Evolutionary conservation across 2,888 invertebrate genomes (phyloP).

Genomic region (Calameuta pallipes): DNA sequence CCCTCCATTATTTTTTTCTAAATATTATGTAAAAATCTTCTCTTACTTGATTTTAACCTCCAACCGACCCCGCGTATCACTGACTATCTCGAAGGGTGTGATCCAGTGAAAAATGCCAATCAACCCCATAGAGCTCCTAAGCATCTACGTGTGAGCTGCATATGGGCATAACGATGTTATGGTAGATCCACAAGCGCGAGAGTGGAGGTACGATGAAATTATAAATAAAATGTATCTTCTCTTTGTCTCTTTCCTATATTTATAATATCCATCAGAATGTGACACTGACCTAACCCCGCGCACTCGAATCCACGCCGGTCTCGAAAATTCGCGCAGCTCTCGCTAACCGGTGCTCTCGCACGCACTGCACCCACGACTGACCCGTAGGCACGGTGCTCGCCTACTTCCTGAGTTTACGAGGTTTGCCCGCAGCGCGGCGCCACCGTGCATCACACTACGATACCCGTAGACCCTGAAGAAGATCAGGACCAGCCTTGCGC

Average conservation of each 20-base stretch:
- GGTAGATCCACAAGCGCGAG: not conserved
- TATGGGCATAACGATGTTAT: too few species aligned
- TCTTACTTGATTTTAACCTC: not conserved
- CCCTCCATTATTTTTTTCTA: not conserved
- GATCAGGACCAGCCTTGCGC: constrained; percentile 37
- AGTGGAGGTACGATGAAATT: not conserved
- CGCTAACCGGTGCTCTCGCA: constrained; percentile 57
- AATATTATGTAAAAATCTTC: not conserved
- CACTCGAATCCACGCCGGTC: constrained; percentile 47
- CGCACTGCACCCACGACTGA: constrained; percentile 63
- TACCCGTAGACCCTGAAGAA: constrained; percentile 12
- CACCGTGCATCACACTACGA: constrained; percentile 27
- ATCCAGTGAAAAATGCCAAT: not conserved
- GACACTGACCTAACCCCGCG: constrained; percentile 54
- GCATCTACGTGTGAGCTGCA: not conserved
- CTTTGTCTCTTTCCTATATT: not conserved
- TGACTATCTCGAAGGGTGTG: not conserved
- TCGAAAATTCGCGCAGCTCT: constrained; percentile 40
- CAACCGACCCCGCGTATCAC: not conserved
- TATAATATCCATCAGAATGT: constrained; percentile 1
- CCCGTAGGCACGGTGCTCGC: constrained; percentile 21
- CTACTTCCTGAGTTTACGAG: not conserved
- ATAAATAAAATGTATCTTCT: not conserved
- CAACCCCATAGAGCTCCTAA: not conserved
- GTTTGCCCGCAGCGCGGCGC: constrained; percentile 45